Percentiles rank a stretch among this genome's conserved stretches.
Conservation (phyloP, 2,113 vertebrate species). For the Tor tambroides region DNA sequence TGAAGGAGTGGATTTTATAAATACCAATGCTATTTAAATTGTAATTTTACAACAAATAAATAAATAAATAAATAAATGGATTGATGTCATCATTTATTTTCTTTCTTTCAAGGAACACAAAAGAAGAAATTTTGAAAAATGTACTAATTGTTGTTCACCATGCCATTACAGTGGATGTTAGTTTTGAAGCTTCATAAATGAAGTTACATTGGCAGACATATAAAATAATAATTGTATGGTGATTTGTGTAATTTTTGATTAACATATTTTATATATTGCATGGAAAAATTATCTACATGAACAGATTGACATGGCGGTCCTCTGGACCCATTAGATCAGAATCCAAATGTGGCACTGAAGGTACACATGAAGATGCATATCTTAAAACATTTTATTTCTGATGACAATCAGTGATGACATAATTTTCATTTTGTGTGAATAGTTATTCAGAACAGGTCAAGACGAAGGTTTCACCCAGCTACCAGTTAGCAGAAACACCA, state of each 20-base stretch:
- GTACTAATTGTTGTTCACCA: neutral
- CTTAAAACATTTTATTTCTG: neutral
- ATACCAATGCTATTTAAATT: neutral
- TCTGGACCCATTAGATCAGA: neutral
- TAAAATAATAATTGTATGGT: neutral
- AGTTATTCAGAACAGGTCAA: neutral
- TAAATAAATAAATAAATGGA: neutral
- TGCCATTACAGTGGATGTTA: neutral
- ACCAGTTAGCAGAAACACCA: neutral
- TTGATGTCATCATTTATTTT: neutral
- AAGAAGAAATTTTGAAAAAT: neutral
- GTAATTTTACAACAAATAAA: neutral
- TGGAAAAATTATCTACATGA: neutral
- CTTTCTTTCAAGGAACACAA: neutral
- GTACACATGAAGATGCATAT: neutral
- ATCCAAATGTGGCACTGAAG: neutral
- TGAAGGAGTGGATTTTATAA: neutral
- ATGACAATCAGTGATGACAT: neutral
- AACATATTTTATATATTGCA: neutral
- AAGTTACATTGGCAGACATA: neutral
- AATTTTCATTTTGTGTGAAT: neutral
- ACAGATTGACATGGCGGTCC: neutral
- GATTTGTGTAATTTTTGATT: neutral
- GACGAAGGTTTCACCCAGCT: neutral
- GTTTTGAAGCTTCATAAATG: neutral